Evolutionary conservation across 2,113 vertebrate genomes (phyloP), one percentile per base, ranked within the genome.

Genomic region (Oryzias celebensis): DNA sequence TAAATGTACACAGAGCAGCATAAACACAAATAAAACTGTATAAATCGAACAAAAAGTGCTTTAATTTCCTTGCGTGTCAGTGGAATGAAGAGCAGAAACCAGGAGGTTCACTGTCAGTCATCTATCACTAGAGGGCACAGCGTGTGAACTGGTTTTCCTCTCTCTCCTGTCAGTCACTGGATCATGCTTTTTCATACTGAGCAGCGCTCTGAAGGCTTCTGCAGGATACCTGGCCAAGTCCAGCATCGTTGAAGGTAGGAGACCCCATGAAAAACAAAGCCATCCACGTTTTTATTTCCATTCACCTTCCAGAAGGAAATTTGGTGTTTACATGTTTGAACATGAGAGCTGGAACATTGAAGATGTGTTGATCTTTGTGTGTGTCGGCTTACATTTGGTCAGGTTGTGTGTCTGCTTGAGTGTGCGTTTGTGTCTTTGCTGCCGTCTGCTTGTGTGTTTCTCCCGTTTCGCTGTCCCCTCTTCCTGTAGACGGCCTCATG

Each of bases 171-270:
- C 90, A 99, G 97, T 99, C 64, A 99, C 98, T 58, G 97, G 97
- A 83, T 97, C 98, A 58, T 98, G 96, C 87, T 99, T 99, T 81
- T 98, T 99, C 77, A 96, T 99, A 82, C 99, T 99, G 90, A 99
- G 96, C 52, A 97, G 96, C 62, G 96, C 96, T 62, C 91, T 99
- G 82, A 99, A 98, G 88, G 90, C 95, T 12, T 96, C 96, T 68
- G 96, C 96, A 24, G 97, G 97, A 77, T 98, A 91, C 85, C 91
- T 98, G 67, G 96, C 96, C 88, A 99, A 98, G 87, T 98, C 97
- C 82, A 99, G 96, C 88, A 98, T 99, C 51, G 96, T 99, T 31
- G 98, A 99, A 97, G 98, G 98, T 99, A 93, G 91, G 90, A 57
- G 13, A 57, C 71, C 58, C 16, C 47, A 7, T 61, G 63, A 64